A percentile compares a stretch with the other conserved stretches of the same genome.
Conservation (phyloP, 2,797 vertebrate genomes). For the Periparus ater region DNA sequence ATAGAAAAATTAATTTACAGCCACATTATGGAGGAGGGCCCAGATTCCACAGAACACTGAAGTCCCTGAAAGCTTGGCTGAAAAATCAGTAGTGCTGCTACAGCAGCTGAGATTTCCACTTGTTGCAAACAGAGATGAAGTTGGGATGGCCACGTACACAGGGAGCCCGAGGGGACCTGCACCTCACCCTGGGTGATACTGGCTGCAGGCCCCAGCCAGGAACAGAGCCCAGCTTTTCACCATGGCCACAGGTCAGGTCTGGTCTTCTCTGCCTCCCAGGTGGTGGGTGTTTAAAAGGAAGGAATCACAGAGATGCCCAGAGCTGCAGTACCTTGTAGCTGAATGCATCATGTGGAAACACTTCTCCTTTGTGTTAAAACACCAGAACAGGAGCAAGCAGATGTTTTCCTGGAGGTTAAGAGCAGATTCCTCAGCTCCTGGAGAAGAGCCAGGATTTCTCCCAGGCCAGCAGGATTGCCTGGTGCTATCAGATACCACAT, state of each 20-base stretch:
- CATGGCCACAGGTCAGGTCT: background rate
- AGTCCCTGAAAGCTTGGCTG: constrained; percentile 13
- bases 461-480: background rate
- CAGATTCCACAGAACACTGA: background rate
- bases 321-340: background rate
- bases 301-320: background rate
- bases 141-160: background rate
- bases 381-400: background rate
- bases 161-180: background rate
- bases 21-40: background rate
- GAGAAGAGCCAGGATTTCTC: background rate
- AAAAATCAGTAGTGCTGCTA: background rate
- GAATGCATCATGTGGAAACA: background rate
- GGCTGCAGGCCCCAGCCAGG: too few relatives aligned
- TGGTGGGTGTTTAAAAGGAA: background rate
- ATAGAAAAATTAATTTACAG: constrained; percentile 5
- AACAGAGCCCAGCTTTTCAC: background rate
- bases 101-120: constrained; percentile 1
- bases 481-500: background rate
- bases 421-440: background rate
- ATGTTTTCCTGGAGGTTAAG: background rate
- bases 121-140: background rate
- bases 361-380: background rate
- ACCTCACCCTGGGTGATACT: background rate
- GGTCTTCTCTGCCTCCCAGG: background rate